These are phyloP conservation scores for Cataglyphis hispanica DNA, from an alignment of 1,140 invertebrate genomes.

Conservation along the genomic window DNA sequence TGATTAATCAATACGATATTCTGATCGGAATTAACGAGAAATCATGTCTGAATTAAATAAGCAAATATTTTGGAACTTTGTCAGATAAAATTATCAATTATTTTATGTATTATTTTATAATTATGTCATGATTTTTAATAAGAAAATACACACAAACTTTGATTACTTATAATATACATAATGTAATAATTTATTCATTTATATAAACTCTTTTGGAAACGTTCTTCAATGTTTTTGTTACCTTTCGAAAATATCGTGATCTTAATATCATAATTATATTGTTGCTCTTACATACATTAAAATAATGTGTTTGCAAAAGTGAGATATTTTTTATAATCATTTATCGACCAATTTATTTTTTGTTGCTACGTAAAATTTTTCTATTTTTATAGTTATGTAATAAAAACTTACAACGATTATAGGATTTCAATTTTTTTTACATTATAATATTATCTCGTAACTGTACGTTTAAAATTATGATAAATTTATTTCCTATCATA, in stretches of 20 bases:
- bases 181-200: neutral
- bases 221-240: neutral
- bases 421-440: neutral
- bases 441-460: neutral
- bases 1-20: neutral
- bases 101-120: neutral
- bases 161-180: neutral
- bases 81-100: neutral
- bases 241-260: neutral
- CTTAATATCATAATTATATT: constrained; percentile 3
- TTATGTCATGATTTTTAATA: neutral
- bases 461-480: neutral
- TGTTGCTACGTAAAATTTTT: neutral
- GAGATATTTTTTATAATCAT: neutral
- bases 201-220: neutral
- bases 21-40: neutral
- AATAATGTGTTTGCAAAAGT: neutral
- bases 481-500: neutral
- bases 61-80: neutral
- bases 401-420: neutral
- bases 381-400: neutral
- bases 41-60: neutral
- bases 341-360: neutral
- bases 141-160: neutral
- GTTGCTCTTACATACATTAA: neutral